These are phyloP conservation scores for Dolichoris vasculosae DNA, from an alignment of 1,140 invertebrate genomes.

Conservation along the genomic window DNA sequence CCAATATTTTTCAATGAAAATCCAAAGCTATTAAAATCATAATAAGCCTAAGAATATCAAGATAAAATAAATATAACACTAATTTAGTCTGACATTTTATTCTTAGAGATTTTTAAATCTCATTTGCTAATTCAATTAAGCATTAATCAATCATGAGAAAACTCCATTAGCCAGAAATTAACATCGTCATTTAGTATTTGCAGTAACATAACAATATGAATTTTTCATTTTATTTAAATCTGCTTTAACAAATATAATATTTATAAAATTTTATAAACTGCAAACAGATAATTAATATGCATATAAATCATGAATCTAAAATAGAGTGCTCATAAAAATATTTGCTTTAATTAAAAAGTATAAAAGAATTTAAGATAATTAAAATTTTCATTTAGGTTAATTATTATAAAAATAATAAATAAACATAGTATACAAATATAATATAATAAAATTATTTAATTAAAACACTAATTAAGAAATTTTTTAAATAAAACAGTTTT, in stretches of 20 bases:
- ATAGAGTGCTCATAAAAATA: too few relatives aligned
- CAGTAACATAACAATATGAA: background rate
- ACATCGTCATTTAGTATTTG: background rate
- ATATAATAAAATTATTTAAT: too few relatives aligned
- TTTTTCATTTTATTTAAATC: background rate
- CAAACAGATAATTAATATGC: too few relatives aligned
- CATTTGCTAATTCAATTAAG: background rate
- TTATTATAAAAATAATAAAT: too few relatives aligned
- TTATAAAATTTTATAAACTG: background rate
- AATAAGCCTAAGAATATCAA: background rate
- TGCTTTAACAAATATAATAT: background rate
- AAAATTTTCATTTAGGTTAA: too few relatives aligned
- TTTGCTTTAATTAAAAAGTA: too few relatives aligned
- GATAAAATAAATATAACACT: background rate
- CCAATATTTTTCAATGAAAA: background rate
- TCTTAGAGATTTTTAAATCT: background rate
- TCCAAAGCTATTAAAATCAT: background rate
- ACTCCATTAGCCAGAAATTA: background rate
- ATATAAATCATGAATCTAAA: too few relatives aligned
- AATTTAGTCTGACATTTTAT: background rate
- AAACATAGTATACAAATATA: too few relatives aligned
- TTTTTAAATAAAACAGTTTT: too few relatives aligned
- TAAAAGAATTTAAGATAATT: too few relatives aligned
- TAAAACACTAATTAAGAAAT: too few relatives aligned
- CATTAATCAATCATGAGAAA: background rate